Evolutionary conservation across 2,888 invertebrate genomes (phyloP).

Genomic region (Anodontia alba): DNA sequence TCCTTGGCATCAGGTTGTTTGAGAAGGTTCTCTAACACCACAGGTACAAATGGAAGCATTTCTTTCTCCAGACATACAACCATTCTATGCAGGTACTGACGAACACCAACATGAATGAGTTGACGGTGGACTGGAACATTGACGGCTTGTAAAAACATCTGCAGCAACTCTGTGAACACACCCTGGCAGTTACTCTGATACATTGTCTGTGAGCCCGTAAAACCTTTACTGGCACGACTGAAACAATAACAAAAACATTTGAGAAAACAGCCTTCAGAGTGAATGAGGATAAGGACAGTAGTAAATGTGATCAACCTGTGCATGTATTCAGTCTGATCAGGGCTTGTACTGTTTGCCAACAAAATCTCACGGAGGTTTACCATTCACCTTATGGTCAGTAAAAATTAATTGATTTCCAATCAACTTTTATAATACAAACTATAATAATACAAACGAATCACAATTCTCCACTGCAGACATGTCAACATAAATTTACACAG

Average conservation of each 20-base stretch:
- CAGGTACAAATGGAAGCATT: conserved; percentile 86
- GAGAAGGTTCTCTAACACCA: conserved; percentile 86
- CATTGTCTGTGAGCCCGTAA: conserved; percentile 87
- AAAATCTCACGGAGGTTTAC: background rate
- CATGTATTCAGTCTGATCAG: no score
- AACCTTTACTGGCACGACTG: conserved; percentile 87
- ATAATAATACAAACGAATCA: no score
- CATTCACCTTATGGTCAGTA: no score
- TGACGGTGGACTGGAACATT: conserved; percentile 82
- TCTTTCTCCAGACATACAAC: conserved; percentile 87
- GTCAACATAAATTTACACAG: no score
- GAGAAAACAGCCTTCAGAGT: no score
- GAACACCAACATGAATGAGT: conserved; percentile 85
- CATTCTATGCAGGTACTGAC: conserved; percentile 87
- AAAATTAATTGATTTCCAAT: no score
- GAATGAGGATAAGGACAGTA: background rate
- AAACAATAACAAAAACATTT: conserved; percentile 51
- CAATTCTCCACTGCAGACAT: no score
- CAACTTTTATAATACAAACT: no score
- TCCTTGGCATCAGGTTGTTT: conserved; percentile 84
- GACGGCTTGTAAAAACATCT: conserved; percentile 86
- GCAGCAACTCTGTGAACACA: conserved; percentile 86
- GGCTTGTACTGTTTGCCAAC: no score
- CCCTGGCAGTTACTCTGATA: conserved; percentile 86
- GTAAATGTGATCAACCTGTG: background rate